These are phyloP conservation scores for Apodemus speciosus DNA, from an alignment of 2,113 vertebrate genomes.

Conservation along the genomic window DNA sequence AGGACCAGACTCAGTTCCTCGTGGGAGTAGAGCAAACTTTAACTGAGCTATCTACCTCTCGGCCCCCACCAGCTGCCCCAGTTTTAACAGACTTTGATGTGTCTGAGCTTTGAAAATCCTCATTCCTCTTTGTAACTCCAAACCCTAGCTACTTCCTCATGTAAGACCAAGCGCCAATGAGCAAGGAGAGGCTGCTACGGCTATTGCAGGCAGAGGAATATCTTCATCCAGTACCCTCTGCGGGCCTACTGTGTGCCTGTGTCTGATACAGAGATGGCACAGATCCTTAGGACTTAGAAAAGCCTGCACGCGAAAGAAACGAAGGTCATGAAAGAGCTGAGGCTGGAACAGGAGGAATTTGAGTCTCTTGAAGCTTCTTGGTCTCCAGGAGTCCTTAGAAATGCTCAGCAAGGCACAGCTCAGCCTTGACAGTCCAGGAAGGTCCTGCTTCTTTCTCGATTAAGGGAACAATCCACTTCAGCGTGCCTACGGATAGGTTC, in stretches of 20 bases:
- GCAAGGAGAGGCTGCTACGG: not conserved
- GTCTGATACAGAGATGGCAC: not conserved
- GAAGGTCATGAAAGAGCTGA: not conserved
- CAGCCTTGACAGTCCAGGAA: conserved; percentile 81
- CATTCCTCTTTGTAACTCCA: not conserved
- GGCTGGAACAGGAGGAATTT: not conserved
- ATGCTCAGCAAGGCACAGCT: conserved; percentile 73
- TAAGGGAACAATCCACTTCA: conserved; percentile 76
- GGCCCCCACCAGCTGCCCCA: not conserved
- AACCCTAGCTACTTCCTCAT: not conserved
- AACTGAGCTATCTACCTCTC: not conserved
- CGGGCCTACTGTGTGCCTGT: not conserved
- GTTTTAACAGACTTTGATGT: not conserved
- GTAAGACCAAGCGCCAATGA: not conserved
- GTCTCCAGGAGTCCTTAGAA: not conserved
- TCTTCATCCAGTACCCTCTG: not conserved
- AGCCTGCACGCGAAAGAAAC: not conserved
- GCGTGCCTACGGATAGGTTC: conserved; percentile 63
- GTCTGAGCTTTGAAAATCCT: not conserved
- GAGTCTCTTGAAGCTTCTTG: not conserved
- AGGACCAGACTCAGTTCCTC: not conserved
- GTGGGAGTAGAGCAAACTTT: not conserved
- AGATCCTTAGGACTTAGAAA: not conserved
- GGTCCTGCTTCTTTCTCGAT: conserved; percentile 64
- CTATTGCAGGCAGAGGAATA: not conserved